A percentile compares a stretch with the other conserved stretches of the same genome.
phyloP scores from a whole-genome alignment of 2,888 invertebrate species.

The Mermis nigrescens region DNA sequence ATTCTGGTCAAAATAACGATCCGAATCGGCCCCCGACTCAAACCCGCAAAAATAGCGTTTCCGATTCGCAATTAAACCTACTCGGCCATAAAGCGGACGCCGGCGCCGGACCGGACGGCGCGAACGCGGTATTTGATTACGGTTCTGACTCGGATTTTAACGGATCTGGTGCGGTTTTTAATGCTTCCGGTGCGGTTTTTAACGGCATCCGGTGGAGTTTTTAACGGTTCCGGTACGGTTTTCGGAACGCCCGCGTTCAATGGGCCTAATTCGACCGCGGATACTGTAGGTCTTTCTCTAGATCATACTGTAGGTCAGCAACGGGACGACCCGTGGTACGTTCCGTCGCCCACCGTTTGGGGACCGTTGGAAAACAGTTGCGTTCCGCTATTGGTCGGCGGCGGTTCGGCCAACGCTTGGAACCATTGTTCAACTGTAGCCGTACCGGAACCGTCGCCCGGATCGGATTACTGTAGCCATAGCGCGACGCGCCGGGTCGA shows the following conservation, averaged over 20 bases:
- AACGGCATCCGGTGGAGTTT: slow-evolving; percentile 23
- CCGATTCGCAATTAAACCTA: slow-evolving; percentile 47
- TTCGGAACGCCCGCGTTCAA: slow-evolving; percentile 1
- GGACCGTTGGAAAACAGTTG: too few relatives aligned
- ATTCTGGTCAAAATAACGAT: too few relatives aligned
- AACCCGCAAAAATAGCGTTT: slow-evolving; percentile 38
- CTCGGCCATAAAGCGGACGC: slow-evolving; percentile 16
- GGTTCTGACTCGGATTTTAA: neutral
- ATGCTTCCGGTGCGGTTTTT: too few relatives aligned
- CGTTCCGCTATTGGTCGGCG: too few relatives aligned
- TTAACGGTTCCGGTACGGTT: slow-evolving; percentile 19
- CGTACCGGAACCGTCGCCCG: neutral
- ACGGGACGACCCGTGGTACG: slow-evolving; percentile 1
- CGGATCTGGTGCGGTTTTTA: too few relatives aligned
- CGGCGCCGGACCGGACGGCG: slow-evolving; percentile 7
- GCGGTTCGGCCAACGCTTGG: too few relatives aligned
- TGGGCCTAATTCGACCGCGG: slow-evolving; percentile 22
- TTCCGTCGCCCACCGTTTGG: slow-evolving; percentile 3
- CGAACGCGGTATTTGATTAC: neutral
- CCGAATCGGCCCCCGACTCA: too few relatives aligned
- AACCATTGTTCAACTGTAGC: too few relatives aligned
- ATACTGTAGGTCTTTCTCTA: too few relatives aligned
- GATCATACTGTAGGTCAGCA: neutral
- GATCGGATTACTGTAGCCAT: too few relatives aligned
- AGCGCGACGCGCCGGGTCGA: too few relatives aligned